Evolutionary conservation across 37 sponge, comb jelly and placozoan species (phyloP), one percentile per base, ranked within the genome.

Genomic region (Ianthella basta): DNA sequence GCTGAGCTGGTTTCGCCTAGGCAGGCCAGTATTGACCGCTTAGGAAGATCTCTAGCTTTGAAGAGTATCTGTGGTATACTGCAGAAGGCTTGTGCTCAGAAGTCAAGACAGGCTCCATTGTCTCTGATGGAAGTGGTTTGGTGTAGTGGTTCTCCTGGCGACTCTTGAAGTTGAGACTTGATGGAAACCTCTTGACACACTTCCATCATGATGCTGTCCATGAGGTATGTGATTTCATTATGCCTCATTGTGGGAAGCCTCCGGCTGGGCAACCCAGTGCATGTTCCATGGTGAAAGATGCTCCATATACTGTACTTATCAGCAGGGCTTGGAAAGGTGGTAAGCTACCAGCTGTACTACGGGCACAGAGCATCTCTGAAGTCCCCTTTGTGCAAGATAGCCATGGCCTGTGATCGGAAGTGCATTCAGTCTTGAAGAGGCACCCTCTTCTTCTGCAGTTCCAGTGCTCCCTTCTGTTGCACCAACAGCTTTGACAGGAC

Each of bases 181-280:
- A 10, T 61, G 64, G 10, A 61, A 12, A 61, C 64, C 2, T 61
- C 64, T 13, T 61, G 64, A 10, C 64, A 61, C 64, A 61, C 64
- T 61, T 61, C 64, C 10, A 12, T 29, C 64, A 4, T 61, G 64
- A 61, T 61, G 64, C 10, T 61, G 64, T 4, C 64, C 64, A 5
- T 61, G 64, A 61, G 10, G 64, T 61, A 4, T 61, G 10, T 61
- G 64, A 61, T 12, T 12, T 61, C 64, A 27, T 61, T 61, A 10
- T 61, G 64, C 64, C 64, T 61, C 64, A 61, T 4, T n/a, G 64
- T 61, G 64, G 64, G 29, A 61, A 61, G 50, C 50, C 50, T 44
- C 50, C 50, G 3, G 50, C 8, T 3, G 50, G 50, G 8, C 50
- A 44, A 8, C 50, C 14, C 12, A 61, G 64, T 27, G 64, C 64